Conservation (phyloP, 2,797 vertebrate genomes). For the Enteromius paludinosus region DNA sequence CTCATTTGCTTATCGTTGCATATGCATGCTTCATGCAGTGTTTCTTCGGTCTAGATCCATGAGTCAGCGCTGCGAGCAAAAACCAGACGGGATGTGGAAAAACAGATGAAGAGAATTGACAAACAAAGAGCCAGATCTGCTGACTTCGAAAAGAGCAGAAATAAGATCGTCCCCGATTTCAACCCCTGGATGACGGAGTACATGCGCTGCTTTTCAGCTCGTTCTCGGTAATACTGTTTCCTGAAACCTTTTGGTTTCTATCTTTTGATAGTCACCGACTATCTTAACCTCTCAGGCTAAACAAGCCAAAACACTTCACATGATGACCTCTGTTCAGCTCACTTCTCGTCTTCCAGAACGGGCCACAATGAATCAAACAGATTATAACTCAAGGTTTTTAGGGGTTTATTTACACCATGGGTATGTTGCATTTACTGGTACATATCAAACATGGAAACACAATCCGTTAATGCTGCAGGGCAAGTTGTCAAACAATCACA, state of each 20-base stretch:
- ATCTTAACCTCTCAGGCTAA: slow-evolving; percentile 29
- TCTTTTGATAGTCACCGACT: neutral
- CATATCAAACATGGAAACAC: slow-evolving; percentile 24
- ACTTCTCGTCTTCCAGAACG: slow-evolving; percentile 24
- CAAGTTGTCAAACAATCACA: slow-evolving; percentile 12
- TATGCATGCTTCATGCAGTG: neutral
- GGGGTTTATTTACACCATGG: slow-evolving; percentile 33
- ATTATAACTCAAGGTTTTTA: slow-evolving; percentile 10
- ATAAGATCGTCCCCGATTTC: slow-evolving; percentile 77
- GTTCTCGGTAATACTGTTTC: slow-evolving; percentile 76
- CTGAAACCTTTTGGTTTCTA: neutral
- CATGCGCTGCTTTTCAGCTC: slow-evolving; percentile 93
- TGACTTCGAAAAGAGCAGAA: slow-evolving; percentile 74
- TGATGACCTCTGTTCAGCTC: slow-evolving; percentile 6
- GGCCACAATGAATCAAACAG: slow-evolving; percentile 5
- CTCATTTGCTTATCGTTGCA: neutral
- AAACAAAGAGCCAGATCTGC: slow-evolving; percentile 80
- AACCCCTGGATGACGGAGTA: slow-evolving; percentile 97
- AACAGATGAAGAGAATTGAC: slow-evolving; percentile 78
- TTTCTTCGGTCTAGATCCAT: slow-evolving; percentile 82
- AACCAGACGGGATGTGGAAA: slow-evolving; percentile 88
- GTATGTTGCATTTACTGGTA: slow-evolving; percentile 29
- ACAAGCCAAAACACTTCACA: slow-evolving; percentile 16
- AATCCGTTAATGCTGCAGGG: slow-evolving; percentile 16
- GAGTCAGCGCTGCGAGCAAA: slow-evolving; percentile 92